phyloP scores from a whole-genome alignment of 1,140 invertebrate genomes.

The Drosophila subobscura region DNA sequence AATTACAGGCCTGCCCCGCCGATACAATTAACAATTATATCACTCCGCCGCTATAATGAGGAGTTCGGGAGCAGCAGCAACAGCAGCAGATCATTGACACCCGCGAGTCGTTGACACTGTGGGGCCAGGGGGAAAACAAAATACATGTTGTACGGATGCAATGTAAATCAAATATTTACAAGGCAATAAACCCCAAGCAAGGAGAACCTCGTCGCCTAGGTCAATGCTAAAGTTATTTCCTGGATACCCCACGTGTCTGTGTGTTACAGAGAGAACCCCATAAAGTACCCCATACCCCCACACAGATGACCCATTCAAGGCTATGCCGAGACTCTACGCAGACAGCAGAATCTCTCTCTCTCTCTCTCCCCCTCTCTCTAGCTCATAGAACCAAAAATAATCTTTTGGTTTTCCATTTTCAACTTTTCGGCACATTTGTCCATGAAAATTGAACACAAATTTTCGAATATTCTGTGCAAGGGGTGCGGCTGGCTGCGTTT shows the following conservation, averaged over 20 bases:
- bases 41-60: slow-evolving; percentile 49
- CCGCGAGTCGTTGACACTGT: slow-evolving; percentile 67
- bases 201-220: slow-evolving; percentile 44
- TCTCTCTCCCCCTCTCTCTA: neutral
- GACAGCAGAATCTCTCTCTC: slow-evolving; percentile 2
- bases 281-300: slow-evolving; percentile 1
- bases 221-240: slow-evolving; percentile 56
- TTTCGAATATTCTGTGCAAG: neutral
- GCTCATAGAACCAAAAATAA: slow-evolving; percentile 39
- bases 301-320: slow-evolving; percentile 46
- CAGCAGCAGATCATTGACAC: slow-evolving; percentile 58
- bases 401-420: slow-evolving; percentile 38
- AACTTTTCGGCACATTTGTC: slow-evolving; percentile 49
- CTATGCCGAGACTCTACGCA: slow-evolving; percentile 6
- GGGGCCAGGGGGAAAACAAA: too few relatives aligned
- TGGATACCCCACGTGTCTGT: slow-evolving; percentile 46
- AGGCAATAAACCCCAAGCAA: slow-evolving; percentile 52
- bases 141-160: slow-evolving; percentile 17
- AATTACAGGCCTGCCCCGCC: slow-evolving; percentile 41
- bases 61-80: slow-evolving; percentile 30
- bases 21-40: slow-evolving; percentile 76
- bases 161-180: slow-evolving; percentile 63
- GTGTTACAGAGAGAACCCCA: neutral
- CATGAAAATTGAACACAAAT: slow-evolving; percentile 19
- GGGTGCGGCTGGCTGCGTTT: slow-evolving; percentile 18